Evolutionary conservation across 2,888 invertebrate genomes (phyloP), one percentile per base, ranked within the genome.

Genomic region (Carcina quercana): DNA sequence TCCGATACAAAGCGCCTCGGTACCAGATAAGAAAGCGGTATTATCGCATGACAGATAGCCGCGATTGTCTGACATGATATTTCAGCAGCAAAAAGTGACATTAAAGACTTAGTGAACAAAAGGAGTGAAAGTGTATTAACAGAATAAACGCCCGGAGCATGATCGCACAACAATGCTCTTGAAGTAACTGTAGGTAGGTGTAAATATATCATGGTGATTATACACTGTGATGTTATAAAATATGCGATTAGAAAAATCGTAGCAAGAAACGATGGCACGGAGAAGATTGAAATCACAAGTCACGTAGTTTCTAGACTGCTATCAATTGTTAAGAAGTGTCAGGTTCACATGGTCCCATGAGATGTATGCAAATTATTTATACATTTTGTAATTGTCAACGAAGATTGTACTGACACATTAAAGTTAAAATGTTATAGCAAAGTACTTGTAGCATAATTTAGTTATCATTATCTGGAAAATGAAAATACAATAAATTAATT

Each of bases 111-210:
- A 27, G 28, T 50, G 54, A 71, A 76, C 76, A 76, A 76, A 71
- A 62, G 66, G 55, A 70, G 76, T 59, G 75, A 76, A 76, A 76
- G 78, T 69, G 59, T 53, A 61, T 52, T 48, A 53, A 40, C 33
- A 34, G 48, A 45, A 50, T 43, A 48, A 44, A 38, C 38, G 43
- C 38, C 33, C 28, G 41, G 29, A 39, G 45, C 49, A 42, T 44
- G 49, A 55, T 47, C 47, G 45, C 45, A 54, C 47, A 50, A 63
- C 59, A 58, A 52, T 57, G 44, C 52, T 40, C 41, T 38, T 35
- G 25, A 33, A 30, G 35, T 34, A 43, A 47, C 44, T n/a, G n/a
- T n/a, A n/a, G n/a, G n/a, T n/a, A n/a, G n/a, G n/a, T n/a, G n/a
- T n/a, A n/a, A n/a, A n/a, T n/a, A n/a, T 35, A 50, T 47, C 43